These are phyloP conservation scores for Silurus aristotelis DNA, from an alignment of 2,797 vertebrate species.

Conservation along the genomic window DNA sequence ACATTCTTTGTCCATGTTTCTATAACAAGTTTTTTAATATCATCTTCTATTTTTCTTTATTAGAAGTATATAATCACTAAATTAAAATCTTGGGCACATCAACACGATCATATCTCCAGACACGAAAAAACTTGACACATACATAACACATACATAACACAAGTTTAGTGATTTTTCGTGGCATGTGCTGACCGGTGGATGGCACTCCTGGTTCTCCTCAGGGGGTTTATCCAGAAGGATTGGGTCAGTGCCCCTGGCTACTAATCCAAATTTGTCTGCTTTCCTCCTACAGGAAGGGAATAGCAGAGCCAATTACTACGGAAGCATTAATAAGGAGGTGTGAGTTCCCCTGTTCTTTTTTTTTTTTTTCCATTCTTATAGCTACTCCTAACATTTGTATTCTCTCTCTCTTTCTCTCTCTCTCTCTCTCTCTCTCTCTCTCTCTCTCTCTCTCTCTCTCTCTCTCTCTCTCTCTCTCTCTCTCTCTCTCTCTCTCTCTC, in stretches of 20 bases:
- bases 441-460: too few species aligned
- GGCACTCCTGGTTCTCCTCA: constrained; percentile 34
- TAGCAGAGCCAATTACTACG: constrained; percentile 30
- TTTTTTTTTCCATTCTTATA: too few species aligned
- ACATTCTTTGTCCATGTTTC: not conserved
- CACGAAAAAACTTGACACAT: not conserved
- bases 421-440: too few species aligned
- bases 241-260: not conserved
- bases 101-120: not conserved
- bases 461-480: too few species aligned
- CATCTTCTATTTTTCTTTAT: not conserved
- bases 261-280: constrained; percentile 43
- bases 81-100: not conserved
- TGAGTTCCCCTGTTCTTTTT: too few species aligned
- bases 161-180: not conserved
- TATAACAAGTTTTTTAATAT: not conserved
- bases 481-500: too few species aligned
- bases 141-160: not conserved
- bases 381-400: too few species aligned
- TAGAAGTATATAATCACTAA: not conserved
- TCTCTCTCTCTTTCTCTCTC: too few species aligned
- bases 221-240: not conserved
- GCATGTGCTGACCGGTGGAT: constrained; percentile 16
- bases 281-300: constrained; percentile 22
- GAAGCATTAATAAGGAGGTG: constrained; percentile 24